Percentiles rank a stretch among this genome's conserved stretches.
phyloP scores from a whole-genome alignment of 2,888 invertebrate species.

The Vanessa cardui region DNA sequence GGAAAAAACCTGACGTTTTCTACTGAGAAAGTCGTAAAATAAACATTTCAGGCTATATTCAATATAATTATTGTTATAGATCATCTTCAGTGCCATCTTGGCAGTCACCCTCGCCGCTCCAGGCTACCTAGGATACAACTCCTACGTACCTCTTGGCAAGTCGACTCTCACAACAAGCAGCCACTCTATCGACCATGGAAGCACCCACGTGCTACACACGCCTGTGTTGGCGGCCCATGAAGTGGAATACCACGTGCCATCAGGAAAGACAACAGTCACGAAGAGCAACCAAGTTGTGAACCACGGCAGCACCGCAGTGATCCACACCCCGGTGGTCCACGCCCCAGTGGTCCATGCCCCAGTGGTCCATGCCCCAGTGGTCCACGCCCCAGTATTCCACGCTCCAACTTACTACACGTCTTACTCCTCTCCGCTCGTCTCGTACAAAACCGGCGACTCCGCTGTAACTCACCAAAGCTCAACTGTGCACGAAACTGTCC shows the following conservation, averaged over 20 bases:
- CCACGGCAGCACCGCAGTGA: not conserved
- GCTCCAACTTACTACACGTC: conserved; percentile 10
- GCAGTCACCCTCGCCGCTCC: conserved; percentile 59
- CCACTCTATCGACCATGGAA: conserved; percentile 59
- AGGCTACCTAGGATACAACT: conserved; percentile 50
- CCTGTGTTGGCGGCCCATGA: conserved; percentile 14
- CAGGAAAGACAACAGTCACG: conserved; percentile 51
- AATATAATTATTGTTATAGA: too few species aligned
- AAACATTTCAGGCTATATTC: too few species aligned
- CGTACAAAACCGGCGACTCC: conserved; percentile 62
- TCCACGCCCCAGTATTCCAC: conserved; percentile 40
- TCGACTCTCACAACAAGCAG: conserved; percentile 58
- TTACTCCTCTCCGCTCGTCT: not conserved
- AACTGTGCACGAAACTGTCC: conserved; percentile 60
- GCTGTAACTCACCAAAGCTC: conserved; percentile 77
- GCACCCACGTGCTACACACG: conserved; percentile 54
- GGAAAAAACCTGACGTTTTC: too few species aligned
- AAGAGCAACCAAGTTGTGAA: conserved; percentile 51
- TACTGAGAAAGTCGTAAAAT: too few species aligned
- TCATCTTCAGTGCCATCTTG: conserved; percentile 55
- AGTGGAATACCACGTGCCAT: conserved; percentile 41
- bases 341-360: conserved; percentile 32
- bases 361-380: not conserved
- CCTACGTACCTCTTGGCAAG: conserved; percentile 54
- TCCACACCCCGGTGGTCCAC: conserved; percentile 34